Evolutionary conservation across 2,797 vertebrate species (phyloP).

Genomic region (Acomys russatus): DNA sequence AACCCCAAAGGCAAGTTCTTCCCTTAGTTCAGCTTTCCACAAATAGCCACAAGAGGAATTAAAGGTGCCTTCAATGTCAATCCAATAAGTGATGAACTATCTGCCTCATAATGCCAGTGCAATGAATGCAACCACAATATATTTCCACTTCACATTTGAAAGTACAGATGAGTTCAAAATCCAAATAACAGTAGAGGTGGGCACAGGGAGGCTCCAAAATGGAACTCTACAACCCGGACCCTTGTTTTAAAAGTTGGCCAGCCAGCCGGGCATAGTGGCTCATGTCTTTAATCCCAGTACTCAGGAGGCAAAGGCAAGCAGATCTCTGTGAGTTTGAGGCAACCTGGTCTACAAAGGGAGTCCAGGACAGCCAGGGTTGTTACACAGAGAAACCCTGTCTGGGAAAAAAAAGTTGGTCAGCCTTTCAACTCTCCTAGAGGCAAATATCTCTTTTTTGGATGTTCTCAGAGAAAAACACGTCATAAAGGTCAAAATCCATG

Average conservation of each 20-base stretch:
- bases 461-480: constrained; percentile 93
- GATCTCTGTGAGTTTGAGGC: too few species aligned
- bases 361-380: too few species aligned
- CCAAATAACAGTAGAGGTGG: constrained; percentile 91
- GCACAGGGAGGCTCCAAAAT: constrained; percentile 91
- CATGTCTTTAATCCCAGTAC: too few species aligned
- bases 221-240: constrained; percentile 87
- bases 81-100: constrained; percentile 96
- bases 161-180: constrained; percentile 91
- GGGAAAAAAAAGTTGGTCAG: constrained; percentile 68
- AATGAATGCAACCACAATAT: constrained; percentile 93
- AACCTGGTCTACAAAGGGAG: too few species aligned
- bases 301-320: too few species aligned
- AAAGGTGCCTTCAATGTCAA: constrained; percentile 94
- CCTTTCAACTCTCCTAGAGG: constrained; percentile 88
- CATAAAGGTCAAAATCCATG: constrained; percentile 89
- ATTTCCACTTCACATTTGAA: constrained; percentile 96
- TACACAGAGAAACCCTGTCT: too few species aligned
- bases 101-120: constrained; percentile 94
- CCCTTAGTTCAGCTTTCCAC: constrained; percentile 94
- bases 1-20: constrained; percentile 93
- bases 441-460: constrained; percentile 92
- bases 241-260: constrained; percentile 67
- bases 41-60: constrained; percentile 91
- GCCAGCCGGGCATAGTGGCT: too few species aligned